phyloP scores from a whole-genome alignment of 2,888 invertebrate genomes.

The Clivina fossor region DNA sequence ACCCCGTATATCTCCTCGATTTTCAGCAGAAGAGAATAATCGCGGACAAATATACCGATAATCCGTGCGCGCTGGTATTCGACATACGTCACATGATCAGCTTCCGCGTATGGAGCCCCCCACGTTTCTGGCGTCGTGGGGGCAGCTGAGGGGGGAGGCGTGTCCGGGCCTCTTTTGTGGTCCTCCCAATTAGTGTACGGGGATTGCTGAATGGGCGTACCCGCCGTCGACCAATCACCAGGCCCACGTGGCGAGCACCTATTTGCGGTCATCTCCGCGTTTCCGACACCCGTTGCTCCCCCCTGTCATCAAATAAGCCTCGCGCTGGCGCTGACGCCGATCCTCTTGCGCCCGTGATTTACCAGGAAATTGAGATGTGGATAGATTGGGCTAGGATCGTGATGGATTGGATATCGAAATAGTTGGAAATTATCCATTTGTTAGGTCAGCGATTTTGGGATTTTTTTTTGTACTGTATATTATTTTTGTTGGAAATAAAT shows the following conservation, averaged over 20 bases:
- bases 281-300: no score
- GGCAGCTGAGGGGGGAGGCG: conserved; percentile 41
- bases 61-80: no score
- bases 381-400: background rate
- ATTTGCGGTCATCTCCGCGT: conserved; percentile 18
- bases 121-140: conserved; percentile 24
- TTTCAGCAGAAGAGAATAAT: no score
- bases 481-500: background rate
- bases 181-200: conserved; percentile 41
- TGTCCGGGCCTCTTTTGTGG: conserved; percentile 33
- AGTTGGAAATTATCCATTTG: background rate
- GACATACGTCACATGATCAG: no score
- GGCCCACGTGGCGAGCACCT: background rate
- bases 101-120: no score
- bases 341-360: no score
- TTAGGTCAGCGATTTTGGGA: no score
- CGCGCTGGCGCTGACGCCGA: no score
- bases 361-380: background rate
- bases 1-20: no score
- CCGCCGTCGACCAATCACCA: conserved; percentile 11
- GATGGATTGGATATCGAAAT: background rate
- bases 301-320: no score
- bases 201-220: conserved; percentile 21
- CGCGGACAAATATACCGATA: no score
- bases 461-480: no score